Percentiles rank a stretch among this genome's conserved stretches.
These are phyloP conservation scores for Gandaritis pyraliata DNA, from an alignment of 2,888 invertebrate species.

Conservation along the genomic window DNA sequence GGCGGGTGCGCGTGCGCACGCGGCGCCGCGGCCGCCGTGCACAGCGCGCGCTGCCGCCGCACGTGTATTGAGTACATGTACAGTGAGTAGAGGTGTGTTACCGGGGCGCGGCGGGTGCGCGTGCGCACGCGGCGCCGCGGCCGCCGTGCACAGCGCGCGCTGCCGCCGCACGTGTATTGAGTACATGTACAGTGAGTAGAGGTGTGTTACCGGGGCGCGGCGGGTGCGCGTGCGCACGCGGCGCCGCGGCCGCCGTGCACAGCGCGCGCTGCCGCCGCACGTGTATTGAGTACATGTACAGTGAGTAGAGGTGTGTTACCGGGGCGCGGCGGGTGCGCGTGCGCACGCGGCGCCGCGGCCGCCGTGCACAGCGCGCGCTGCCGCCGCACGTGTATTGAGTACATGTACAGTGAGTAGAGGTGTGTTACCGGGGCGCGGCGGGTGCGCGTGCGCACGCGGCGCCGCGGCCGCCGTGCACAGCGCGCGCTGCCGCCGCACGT, in stretches of 20 bases:
- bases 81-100: too few relatives aligned
- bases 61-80: conserved; percentile 86
- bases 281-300: conserved; percentile 80
- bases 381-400: conserved; percentile 95
- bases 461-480: conserved; percentile 80
- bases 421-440: conserved; percentile 69
- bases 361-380: conserved; percentile 92
- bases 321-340: conserved; percentile 82
- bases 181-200: too few relatives aligned
- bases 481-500: conserved; percentile 98
- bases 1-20: conserved; percentile 78
- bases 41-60: conserved; percentile 97
- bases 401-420: too few relatives aligned
- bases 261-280: conserved; percentile 98
- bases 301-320: conserved; percentile 4
- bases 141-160: conserved; percentile 88
- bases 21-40: conserved; percentile 65
- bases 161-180: conserved; percentile 98
- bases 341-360: conserved; percentile 74
- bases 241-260: conserved; percentile 66
- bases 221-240: conserved; percentile 78
- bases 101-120: conserved; percentile 82
- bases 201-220: conserved; percentile 69
- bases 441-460: conserved; percentile 79
- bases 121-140: conserved; percentile 73